Percentiles rank a stretch among this genome's conserved stretches.
phyloP scores from a whole-genome alignment of 1,140 invertebrate genomes.

The Pseudomyrmex gracilis region DNA sequence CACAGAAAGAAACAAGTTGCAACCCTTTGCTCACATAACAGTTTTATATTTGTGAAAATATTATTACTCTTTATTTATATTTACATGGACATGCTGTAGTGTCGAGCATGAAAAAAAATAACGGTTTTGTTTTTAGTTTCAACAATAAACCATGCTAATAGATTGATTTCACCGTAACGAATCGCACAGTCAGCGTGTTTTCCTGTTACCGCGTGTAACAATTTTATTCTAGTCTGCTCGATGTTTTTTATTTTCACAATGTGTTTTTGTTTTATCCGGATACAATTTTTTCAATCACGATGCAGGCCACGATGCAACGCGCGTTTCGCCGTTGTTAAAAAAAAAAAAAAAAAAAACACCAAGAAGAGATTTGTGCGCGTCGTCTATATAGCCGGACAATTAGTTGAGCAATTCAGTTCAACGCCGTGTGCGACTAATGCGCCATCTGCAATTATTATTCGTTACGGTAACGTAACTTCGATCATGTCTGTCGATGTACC shows the following conservation, averaged over 20 bases:
- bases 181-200: conserved; percentile 45
- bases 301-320: background rate
- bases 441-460: conserved; percentile 44
- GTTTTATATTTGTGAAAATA: too few species aligned
- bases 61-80: too few species aligned
- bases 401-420: background rate
- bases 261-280: conserved; percentile 50
- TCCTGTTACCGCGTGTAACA: conserved; percentile 42
- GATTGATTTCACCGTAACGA: conserved; percentile 49
- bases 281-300: conserved; percentile 52
- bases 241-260: conserved; percentile 30
- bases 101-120: background rate
- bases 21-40: too few species aligned
- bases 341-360: background rate
- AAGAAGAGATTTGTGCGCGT: conserved; percentile 15
- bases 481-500: conserved; percentile 32
- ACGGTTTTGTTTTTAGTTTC: conserved; percentile 22
- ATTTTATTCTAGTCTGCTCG: conserved; percentile 39
- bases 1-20: background rate
- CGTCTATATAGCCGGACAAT: background rate
- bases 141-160: conserved; percentile 53
- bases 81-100: background rate
- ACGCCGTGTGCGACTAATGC: background rate
- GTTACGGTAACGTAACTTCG: conserved; percentile 25
- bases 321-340: conserved; percentile 23